These are phyloP conservation scores for Orientallactaga bullata DNA, from an alignment of 2,113 vertebrate genomes.

Conservation along the genomic window DNA sequence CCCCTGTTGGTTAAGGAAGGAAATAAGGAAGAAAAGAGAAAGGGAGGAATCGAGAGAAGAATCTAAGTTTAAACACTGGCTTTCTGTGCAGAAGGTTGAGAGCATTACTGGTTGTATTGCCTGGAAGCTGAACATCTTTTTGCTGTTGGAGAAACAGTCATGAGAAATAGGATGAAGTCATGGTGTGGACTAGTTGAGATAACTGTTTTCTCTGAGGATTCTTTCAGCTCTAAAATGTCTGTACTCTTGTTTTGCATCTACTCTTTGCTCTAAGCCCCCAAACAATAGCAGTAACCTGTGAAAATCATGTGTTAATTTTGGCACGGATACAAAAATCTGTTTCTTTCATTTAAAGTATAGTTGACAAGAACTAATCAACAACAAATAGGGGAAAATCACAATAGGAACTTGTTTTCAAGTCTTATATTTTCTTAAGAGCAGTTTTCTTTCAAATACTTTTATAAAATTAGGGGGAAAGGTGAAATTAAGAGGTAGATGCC, in stretches of 20 bases:
- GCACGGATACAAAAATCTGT: not conserved
- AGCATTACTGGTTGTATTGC: not conserved
- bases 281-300: not conserved
- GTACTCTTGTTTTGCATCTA: not conserved
- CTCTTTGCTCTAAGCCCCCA: not conserved
- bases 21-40: not conserved
- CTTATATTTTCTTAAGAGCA: not conserved
- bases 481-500: constrained; percentile 15
- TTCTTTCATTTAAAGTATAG: not conserved
- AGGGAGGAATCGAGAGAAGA: not conserved
- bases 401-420: constrained; percentile 41
- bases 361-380: constrained; percentile 15
- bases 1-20: constrained; percentile 6
- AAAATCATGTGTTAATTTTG: constrained; percentile 13
- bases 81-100: constrained; percentile 38
- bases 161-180: not conserved
- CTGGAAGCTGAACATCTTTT: constrained; percentile 38
- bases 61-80: constrained; percentile 2
- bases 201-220: constrained; percentile 38
- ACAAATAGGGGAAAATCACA: not conserved
- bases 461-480: not conserved
- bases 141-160: not conserved
- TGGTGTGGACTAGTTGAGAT: not conserved
- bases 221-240: constrained; percentile 7
- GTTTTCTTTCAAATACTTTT: constrained; percentile 1